These are phyloP conservation scores for Sacculina carcini DNA, from an alignment of 2,888 invertebrate genomes.

Conservation along the genomic window DNA sequence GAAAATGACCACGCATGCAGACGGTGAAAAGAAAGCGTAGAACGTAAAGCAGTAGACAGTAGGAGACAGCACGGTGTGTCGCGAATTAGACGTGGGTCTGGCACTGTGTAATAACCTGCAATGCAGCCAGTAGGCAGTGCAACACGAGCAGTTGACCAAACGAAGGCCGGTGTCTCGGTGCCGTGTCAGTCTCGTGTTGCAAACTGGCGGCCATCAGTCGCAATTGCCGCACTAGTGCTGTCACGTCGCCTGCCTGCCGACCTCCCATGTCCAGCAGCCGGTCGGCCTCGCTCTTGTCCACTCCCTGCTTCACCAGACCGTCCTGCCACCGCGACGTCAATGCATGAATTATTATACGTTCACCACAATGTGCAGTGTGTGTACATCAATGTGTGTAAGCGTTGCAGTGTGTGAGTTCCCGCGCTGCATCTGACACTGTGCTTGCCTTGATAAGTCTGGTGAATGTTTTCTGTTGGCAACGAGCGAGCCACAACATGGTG, in stretches of 20 bases:
- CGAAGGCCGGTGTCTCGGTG: neutral
- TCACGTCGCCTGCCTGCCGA: constrained; percentile 35
- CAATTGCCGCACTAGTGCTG: constrained; percentile 33
- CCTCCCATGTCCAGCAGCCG: constrained; percentile 42
- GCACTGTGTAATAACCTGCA: too few relatives aligned
- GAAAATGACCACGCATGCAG: too few relatives aligned
- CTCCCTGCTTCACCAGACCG: constrained; percentile 64
- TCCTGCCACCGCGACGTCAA: constrained; percentile 25
- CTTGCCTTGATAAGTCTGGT: neutral
- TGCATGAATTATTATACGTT: too few relatives aligned
- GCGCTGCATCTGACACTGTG: neutral
- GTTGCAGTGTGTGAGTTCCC: too few relatives aligned
- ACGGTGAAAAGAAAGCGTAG: too few relatives aligned
- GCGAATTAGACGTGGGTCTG: too few relatives aligned
- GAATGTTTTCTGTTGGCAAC: constrained; percentile 31
- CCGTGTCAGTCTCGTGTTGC: constrained; percentile 9
- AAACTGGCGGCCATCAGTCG: constrained; percentile 15
- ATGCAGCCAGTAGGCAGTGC: too few relatives aligned
- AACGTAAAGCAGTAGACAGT: too few relatives aligned
- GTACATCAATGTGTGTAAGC: neutral
- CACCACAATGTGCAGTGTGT: too few relatives aligned
- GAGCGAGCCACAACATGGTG: constrained; percentile 66
- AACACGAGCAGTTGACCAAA: too few relatives aligned
- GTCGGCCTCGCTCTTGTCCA: constrained; percentile 54
- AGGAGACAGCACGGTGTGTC: too few relatives aligned